These are phyloP conservation scores for Microtus oregoni DNA, from an alignment of 2,113 vertebrate species.

Conservation along the genomic window DNA sequence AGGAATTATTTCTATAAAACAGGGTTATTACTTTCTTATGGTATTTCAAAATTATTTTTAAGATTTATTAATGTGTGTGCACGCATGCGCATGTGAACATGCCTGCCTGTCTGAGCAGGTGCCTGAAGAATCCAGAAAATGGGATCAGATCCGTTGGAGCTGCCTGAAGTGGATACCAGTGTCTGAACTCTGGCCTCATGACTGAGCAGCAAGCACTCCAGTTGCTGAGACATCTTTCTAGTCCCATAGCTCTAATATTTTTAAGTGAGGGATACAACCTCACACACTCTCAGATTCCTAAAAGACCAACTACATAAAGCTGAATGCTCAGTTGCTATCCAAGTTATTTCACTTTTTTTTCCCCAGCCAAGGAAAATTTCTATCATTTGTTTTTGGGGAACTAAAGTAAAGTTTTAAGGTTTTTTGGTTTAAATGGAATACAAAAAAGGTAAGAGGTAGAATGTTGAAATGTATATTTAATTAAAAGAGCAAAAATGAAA, in stretches of 20 bases:
- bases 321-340: slow-evolving; percentile 31
- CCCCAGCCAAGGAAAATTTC: slow-evolving; percentile 9
- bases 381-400: slow-evolving; percentile 21
- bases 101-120: neutral
- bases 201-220: neutral
- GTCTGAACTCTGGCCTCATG: neutral
- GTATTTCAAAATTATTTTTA: neutral
- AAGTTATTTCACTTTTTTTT: slow-evolving; percentile 26
- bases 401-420: slow-evolving; percentile 38
- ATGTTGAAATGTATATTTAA: slow-evolving; percentile 8
- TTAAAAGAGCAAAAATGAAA: slow-evolving; percentile 6
- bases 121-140: neutral
- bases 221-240: neutral
- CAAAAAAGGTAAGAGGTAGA: neutral
- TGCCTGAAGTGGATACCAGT: neutral
- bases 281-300: slow-evolving; percentile 43
- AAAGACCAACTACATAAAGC: slow-evolving; percentile 1
- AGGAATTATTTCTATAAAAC: slow-evolving; percentile 23
- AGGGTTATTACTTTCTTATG: slow-evolving; percentile 1
- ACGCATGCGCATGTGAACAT: no score
- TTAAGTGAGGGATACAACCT: neutral
- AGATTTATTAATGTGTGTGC: neutral
- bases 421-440: slow-evolving; percentile 44
- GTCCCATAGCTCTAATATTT: neutral
- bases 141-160: neutral